phyloP scores from a whole-genome alignment of 2,797 vertebrate genomes.

The Eidolon dupreanum region DNA sequence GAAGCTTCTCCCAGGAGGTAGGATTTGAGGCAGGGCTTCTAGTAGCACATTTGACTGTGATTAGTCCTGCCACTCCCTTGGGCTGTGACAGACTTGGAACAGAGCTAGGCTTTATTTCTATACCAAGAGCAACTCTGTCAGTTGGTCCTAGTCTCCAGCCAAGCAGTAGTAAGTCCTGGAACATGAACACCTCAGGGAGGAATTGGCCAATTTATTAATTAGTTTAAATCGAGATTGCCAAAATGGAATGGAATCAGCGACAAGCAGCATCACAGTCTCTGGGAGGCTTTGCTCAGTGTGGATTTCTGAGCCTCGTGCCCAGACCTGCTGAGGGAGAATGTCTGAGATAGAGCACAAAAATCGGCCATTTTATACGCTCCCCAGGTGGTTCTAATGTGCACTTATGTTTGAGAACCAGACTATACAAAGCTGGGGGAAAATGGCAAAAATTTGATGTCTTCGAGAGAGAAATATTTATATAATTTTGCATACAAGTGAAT shows the following conservation, averaged over 20 bases:
- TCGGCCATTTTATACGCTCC: neutral
- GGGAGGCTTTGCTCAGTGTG: neutral
- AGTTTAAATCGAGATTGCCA: neutral
- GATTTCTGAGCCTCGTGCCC: neutral
- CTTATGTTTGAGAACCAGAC: neutral
- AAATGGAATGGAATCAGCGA: neutral
- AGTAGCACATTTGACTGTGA: neutral
- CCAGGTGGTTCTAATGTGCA: neutral
- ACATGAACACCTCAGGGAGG: neutral
- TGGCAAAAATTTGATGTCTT: neutral
- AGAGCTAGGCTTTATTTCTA: neutral
- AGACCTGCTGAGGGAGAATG: neutral
- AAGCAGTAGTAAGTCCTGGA: neutral
- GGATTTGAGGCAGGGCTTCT: neutral
- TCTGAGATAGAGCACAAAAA: neutral
- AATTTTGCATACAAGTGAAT: neutral
- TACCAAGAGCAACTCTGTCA: neutral
- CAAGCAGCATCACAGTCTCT: neutral
- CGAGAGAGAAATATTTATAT: neutral
- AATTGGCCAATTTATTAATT: neutral
- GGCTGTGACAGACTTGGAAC: neutral
- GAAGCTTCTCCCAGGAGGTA: neutral
- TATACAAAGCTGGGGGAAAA: neutral
- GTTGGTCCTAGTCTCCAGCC: neutral
- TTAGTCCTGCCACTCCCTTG: rapidly evolving